phyloP scores from a whole-genome alignment of 2,888 invertebrate genomes.

The Drosophila seclusa region DNA sequence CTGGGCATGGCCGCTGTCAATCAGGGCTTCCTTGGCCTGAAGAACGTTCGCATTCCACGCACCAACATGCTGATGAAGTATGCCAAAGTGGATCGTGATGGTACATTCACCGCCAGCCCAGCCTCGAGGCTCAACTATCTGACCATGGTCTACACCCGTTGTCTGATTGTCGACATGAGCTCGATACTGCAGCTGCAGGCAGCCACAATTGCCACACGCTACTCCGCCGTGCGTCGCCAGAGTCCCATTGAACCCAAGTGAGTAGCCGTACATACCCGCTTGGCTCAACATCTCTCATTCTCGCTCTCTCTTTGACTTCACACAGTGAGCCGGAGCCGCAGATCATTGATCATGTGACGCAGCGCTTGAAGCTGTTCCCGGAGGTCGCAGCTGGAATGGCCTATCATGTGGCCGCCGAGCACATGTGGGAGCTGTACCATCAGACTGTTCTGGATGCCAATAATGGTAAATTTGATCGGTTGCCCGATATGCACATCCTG shows the following conservation, averaged over 20 bases:
- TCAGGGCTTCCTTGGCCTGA: constrained; percentile 95
- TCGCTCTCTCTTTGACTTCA: background rate
- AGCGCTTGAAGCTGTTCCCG: constrained; percentile 95
- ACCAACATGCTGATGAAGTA: constrained; percentile 96
- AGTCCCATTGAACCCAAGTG: constrained; percentile 92
- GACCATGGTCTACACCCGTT: constrained; percentile 94
- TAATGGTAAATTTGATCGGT: constrained; percentile 90
- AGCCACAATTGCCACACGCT: constrained; percentile 94
- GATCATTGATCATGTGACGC: constrained; percentile 96
- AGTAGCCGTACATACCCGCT: constrained; percentile 5
- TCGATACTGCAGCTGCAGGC: constrained; percentile 91
- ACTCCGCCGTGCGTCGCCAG: constrained; percentile 95
- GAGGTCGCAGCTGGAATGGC: constrained; percentile 92
- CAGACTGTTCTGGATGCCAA: constrained; percentile 92
- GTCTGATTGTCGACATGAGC: constrained; percentile 91
- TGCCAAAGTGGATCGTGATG: constrained; percentile 95
- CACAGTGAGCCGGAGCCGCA: constrained; percentile 92
- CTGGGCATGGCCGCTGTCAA: constrained; percentile 95
- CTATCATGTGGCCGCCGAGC: constrained; percentile 89
- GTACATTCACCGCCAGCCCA: constrained; percentile 92
- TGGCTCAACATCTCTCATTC: background rate
- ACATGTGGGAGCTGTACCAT: constrained; percentile 93
- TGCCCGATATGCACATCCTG: constrained; percentile 94
- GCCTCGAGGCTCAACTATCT: constrained; percentile 94
- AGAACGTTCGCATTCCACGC: constrained; percentile 93